Conservation (phyloP, 2,113 vertebrate genomes). For the rabbit (Oryctolagus cuniculus) region DNA sequence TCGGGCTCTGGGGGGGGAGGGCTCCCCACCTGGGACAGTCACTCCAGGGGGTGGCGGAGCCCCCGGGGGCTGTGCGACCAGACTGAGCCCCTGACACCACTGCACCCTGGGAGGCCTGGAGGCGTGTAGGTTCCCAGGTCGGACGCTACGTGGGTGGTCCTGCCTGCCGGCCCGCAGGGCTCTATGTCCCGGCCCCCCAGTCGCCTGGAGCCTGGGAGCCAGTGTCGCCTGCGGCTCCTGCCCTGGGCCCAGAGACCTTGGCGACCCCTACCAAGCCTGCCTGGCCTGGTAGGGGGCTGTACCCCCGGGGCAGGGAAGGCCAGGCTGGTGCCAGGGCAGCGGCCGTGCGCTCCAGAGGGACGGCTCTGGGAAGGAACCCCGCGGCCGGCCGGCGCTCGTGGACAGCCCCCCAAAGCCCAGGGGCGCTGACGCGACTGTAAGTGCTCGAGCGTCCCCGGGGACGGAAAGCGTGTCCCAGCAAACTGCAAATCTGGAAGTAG, state of each 20-base stretch:
- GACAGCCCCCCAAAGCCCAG: neutral
- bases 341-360: neutral
- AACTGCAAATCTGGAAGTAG: conserved; percentile 38
- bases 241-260: neutral
- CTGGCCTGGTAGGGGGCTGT: neutral
- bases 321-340: neutral
- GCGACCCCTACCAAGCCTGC: neutral
- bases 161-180: neutral
- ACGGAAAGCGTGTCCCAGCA: neutral
- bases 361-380: neutral
- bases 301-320: neutral
- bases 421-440: neutral
- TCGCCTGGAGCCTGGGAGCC: neutral
- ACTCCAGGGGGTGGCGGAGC: neutral
- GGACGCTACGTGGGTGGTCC: conserved; percentile 75
- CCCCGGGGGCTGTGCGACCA: too few species aligned
- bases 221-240: neutral
- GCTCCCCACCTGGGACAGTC: neutral
- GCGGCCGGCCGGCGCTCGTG: neutral
- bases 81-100: neutral
- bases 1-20: neutral
- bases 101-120: neutral
- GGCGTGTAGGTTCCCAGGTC: conserved; percentile 18
- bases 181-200: neutral
- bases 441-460: neutral